These are phyloP conservation scores for Syndactyla subalaris DNA, from an alignment of 2,797 vertebrate species.

Conservation along the genomic window DNA sequence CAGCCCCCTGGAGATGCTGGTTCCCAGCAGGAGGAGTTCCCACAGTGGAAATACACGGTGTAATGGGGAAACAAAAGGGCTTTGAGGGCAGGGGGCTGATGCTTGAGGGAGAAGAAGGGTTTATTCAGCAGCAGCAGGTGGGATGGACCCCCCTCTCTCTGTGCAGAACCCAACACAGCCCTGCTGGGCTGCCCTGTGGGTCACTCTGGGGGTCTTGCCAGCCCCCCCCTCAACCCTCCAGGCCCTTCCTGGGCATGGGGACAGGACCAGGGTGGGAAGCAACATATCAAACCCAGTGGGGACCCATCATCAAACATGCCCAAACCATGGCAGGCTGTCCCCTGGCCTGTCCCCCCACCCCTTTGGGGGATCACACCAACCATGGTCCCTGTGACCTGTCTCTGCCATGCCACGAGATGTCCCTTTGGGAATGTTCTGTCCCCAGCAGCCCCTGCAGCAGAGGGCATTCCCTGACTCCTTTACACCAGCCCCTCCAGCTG, in stretches of 20 bases:
- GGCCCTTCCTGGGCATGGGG: not conserved
- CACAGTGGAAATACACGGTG: rapidly evolving
- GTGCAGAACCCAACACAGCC: not conserved
- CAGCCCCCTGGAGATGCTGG: not conserved
- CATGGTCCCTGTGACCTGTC: not conserved
- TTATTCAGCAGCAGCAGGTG: not conserved
- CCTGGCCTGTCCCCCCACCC: not conserved
- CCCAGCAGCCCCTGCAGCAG: not conserved
- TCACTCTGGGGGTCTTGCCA: not conserved
- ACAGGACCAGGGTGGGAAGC: not conserved
- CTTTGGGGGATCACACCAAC: too few species aligned
- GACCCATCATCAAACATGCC: not conserved
- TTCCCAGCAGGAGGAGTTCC: not conserved
- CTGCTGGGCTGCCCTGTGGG: rapidly evolving
- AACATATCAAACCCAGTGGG: too few species aligned
- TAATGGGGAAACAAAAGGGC: not conserved
- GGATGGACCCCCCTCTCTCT: not conserved
- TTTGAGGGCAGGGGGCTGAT: not conserved
- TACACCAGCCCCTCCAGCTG: not conserved
- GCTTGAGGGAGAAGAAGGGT: not conserved
- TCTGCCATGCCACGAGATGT: not conserved
- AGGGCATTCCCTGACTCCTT: not conserved
- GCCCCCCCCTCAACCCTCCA: not conserved
- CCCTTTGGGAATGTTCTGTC: rapidly evolving
- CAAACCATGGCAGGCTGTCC: not conserved